Evolutionary conservation across 2,113 vertebrate species (phyloP), one percentile per base, ranked within the genome.

Genomic region (Podarcis muralis): DNA sequence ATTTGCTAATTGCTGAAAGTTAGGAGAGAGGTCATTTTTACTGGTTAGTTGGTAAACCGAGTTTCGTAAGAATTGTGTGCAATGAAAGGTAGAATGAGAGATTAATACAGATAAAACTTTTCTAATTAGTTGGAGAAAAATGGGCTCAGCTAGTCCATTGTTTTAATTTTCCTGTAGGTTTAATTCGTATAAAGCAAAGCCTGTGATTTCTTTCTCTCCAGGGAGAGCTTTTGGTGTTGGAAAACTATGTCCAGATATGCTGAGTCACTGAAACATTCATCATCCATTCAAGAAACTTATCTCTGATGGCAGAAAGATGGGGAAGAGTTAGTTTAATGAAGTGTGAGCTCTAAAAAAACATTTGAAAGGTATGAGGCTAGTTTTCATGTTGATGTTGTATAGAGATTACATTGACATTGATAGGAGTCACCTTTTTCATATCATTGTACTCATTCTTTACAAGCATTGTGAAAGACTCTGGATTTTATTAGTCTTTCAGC

Each of bases 81-180:
- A 71, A 88, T 93, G 82, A 23, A 65, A 65, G 1, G 71, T 1
- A 62, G 40, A 66, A 53, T 84, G 69, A 83, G 81, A 35, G 85
- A 83, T 92, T 72, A 86, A 53, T n/a, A 81, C 43, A 90, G 71
- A 62, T 69, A 90, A 35, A 59, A 79, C 0, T 84, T 78, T 92
- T 88, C 13, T 15, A 71, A 18, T 81, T 80, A 87, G 0, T 40
- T 89, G 48, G 2, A 91, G 89, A 20, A 9, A 0, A 77, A 79
- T 1, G 3, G 59, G 1, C 1, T 68, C 65, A 15, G 9, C 71
- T 88, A 68, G 48, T 84, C 48, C 76, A 89, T 69, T 59, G 77
- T 16, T 16, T 93, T 94, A 27, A 74, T 92, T 94, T 94, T 89
- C 71, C 83, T 93, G 16, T 84, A 74, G 68, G 25, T 13, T 35